Conservation (phyloP, 2,888 invertebrate species). For the Portevinia maculata region DNA sequence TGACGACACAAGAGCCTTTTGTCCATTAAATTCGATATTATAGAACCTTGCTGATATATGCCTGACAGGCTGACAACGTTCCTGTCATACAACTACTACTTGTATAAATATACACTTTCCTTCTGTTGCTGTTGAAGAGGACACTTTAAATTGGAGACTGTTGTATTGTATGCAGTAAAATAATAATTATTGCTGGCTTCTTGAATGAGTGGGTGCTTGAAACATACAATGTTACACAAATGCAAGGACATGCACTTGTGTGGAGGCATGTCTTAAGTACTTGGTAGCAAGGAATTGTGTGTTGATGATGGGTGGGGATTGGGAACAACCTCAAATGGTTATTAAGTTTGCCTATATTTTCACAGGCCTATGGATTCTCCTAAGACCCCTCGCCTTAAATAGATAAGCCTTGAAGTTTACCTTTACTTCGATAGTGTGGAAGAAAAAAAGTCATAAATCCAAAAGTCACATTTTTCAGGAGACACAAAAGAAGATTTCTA, state of each 20-base stretch:
- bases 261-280: slow-evolving; percentile 36
- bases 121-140: slow-evolving; percentile 20
- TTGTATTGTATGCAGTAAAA: slow-evolving; percentile 38
- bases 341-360: neutral
- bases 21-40: slow-evolving; percentile 57
- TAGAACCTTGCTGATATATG: slow-evolving; percentile 49
- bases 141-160: slow-evolving; percentile 4
- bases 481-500: too few relatives aligned
- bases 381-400: neutral
- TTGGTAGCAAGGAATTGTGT: slow-evolving; percentile 17
- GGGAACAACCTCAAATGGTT: neutral
- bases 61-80: slow-evolving; percentile 50
- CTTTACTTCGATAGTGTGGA: too few relatives aligned
- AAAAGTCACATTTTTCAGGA: too few relatives aligned
- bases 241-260: slow-evolving; percentile 38
- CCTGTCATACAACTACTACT: slow-evolving; percentile 12
- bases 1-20: slow-evolving; percentile 55
- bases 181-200: slow-evolving; percentile 60
- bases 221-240: slow-evolving; percentile 41
- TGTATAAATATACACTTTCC: slow-evolving; percentile 21
- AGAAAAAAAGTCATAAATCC: too few relatives aligned
- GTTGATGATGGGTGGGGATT: neutral
- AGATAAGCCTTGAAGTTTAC: neutral
- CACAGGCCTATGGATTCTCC: neutral
- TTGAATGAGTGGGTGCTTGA: slow-evolving; percentile 42